Conservation (phyloP, 2,113 vertebrate species). For the Cheilinus undulatus region DNA sequence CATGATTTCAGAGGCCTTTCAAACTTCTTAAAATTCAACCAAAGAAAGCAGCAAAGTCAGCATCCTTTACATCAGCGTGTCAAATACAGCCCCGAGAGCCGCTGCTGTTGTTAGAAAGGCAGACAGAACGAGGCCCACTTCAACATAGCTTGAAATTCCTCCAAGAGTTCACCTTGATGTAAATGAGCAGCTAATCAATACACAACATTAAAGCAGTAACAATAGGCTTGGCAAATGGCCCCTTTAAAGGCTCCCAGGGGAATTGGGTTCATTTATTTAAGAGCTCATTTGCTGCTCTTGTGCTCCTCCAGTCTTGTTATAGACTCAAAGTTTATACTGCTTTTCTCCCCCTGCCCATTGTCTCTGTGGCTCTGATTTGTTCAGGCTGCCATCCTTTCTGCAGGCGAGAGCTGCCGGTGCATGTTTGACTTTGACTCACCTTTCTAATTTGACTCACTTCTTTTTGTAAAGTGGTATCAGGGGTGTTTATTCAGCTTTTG, state of each 20-base stretch:
- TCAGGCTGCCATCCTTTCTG: conserved; percentile 20
- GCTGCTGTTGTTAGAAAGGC: neutral
- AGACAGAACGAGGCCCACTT: conserved; percentile 4
- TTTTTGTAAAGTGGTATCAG: conserved; percentile 36
- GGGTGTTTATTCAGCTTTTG: conserved; percentile 48
- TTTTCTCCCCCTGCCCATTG: neutral
- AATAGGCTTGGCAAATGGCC: conserved; percentile 42
- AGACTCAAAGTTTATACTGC: neutral
- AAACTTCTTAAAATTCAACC: conserved; percentile 40
- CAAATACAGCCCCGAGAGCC: conserved; percentile 16
- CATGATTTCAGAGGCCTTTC: conserved; percentile 38
- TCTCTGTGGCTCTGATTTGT: conserved; percentile 26
- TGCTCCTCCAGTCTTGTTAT: conserved; percentile 23
- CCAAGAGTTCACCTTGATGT: conserved; percentile 73
- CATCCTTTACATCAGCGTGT: conserved; percentile 40
- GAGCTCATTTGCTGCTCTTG: conserved; percentile 45
- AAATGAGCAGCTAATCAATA: conserved; percentile 78
- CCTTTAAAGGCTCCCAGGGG: conserved; percentile 41
- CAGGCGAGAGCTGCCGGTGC: conserved; percentile 9
- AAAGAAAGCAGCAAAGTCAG: conserved; percentile 51
- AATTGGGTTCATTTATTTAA: conserved; percentile 63
- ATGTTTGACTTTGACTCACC: conserved; percentile 64
- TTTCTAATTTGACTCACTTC: conserved; percentile 40
- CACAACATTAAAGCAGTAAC: conserved; percentile 57
- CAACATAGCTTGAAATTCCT: conserved; percentile 31